Base-by-base conservation (phyloP, 2,113 vertebrate genomes). In the Fregetta grallaria region DNA sequence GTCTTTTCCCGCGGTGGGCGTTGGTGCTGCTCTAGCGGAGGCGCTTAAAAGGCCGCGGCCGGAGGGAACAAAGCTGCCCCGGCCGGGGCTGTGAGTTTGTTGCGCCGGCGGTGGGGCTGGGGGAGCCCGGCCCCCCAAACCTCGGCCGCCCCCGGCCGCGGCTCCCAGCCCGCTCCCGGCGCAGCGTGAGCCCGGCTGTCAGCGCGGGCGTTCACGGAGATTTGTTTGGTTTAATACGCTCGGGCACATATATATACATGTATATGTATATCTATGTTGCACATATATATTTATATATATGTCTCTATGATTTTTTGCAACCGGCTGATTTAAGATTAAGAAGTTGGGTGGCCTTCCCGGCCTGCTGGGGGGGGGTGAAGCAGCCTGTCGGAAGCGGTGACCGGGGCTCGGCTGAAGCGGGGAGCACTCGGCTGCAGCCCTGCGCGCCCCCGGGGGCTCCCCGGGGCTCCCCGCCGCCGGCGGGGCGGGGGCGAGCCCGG, bases 41-140 rank as follows among this genome's bases (percentile, higher is more conserved):
- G 13, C 26, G 38, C 45, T 56, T 12, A 10, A 56, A 65, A 32
- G 77, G 90, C 81, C 9, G 49, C 23, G 73, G 50, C 52, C 8
- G 50, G 42, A 42, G 59, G 47, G 52, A 84, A 94, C 77, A 97
- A 96, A 84, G 90, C 59, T 90, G 76, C 26, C 15, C 49, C 17
- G 47, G n/a, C 44, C 26, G 36, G 42, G 50, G 10, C 23, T 27
- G 61, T 45, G 40, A 20, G 17, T 44, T 21, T 15, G 40, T 18
- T 65, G 78, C 6, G 9, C 34, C 47, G 30, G 36, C 8, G 6
- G 13, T n/a, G 56, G 23, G 45, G 27, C 21, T 13, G 65, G 11
- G 26, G 34, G 18, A 16, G 15, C 8, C 45, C 9, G 34, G 36
- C 25, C 71, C 21, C 71, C 50, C 45, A 19, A 8, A 29, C 40